Evolutionary conservation across 2,113 vertebrate genomes (phyloP).

Genomic region (Heterotis niloticus): DNA sequence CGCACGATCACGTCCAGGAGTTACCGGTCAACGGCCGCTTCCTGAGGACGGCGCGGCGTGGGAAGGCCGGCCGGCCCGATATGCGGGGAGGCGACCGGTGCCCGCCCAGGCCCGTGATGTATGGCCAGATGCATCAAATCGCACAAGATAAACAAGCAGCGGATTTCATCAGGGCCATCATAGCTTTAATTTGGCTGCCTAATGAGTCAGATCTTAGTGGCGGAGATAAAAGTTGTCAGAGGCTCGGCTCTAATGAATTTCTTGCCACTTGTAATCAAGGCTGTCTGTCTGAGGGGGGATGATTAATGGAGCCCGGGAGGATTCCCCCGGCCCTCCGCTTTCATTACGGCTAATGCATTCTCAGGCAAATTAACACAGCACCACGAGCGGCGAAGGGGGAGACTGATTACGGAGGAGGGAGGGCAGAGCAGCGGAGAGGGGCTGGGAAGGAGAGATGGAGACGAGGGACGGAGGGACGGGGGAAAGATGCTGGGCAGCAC

Average conservation of each 20-base stretch:
- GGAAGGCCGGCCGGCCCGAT: constrained; percentile 33
- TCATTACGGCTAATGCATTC: constrained; percentile 88
- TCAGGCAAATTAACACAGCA: constrained; percentile 78
- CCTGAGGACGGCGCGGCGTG: neutral
- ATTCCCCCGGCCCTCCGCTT: constrained; percentile 89
- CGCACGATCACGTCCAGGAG: neutral
- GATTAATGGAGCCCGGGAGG: constrained; percentile 93
- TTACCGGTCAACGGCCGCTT: neutral
- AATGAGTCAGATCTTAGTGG: constrained; percentile 93
- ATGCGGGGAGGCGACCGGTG: constrained; percentile 56
- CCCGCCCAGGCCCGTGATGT: constrained; percentile 66
- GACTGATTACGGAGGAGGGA: constrained; percentile 25
- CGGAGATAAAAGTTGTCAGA: constrained; percentile 95
- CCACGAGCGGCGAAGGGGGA: constrained; percentile 42
- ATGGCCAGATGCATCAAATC: constrained; percentile 90
- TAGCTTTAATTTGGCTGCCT: constrained; percentile 94
- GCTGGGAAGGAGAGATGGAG: constrained; percentile 34
- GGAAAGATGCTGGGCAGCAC: constrained; percentile 33
- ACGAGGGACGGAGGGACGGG: constrained; percentile 39
- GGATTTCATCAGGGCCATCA: constrained; percentile 95
- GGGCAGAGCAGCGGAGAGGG: constrained; percentile 17
- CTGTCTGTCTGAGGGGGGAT: constrained; percentile 88
- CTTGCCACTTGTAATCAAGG: constrained; percentile 98
- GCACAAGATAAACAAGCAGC: constrained; percentile 95
- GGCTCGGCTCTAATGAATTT: constrained; percentile 93